phyloP scores from a whole-genome alignment of 1,140 invertebrate genomes.

The Scaptomyza pallida region DNA sequence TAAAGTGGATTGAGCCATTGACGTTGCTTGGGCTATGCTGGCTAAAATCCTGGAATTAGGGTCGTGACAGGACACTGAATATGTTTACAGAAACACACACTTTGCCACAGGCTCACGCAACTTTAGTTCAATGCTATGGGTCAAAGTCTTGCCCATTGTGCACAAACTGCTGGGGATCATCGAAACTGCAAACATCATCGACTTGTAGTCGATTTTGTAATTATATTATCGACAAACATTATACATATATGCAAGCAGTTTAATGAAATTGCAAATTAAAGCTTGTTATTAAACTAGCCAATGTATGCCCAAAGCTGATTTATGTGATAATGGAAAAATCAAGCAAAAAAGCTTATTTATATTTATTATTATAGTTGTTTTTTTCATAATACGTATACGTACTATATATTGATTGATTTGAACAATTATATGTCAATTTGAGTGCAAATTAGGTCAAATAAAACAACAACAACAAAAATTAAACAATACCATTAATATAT shows the following conservation, averaged over 20 bases:
- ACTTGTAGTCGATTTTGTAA: conserved; percentile 39
- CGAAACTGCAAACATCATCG: conserved; percentile 26
- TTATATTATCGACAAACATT: no score
- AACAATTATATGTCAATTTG: conserved; percentile 42
- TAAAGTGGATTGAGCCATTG: conserved; percentile 50
- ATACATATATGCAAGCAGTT: background rate
- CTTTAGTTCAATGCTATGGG: conserved; percentile 20
- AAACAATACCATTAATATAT: no score
- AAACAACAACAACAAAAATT: no score
- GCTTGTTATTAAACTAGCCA: background rate
- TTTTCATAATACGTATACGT: background rate
- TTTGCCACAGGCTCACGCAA: conserved; percentile 47
- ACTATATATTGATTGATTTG: background rate
- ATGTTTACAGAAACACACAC: conserved; percentile 57
- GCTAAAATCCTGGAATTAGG: conserved; percentile 27
- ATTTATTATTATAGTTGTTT: background rate
- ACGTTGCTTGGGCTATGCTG: conserved; percentile 53
- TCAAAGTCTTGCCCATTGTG: conserved; percentile 10
- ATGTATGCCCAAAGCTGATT: background rate
- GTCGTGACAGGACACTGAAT: conserved; percentile 37
- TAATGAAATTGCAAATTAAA: background rate
- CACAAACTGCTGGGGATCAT: conserved; percentile 44
- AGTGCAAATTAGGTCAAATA: conserved; percentile 9
- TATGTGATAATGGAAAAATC: background rate
- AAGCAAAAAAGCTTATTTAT: no score